Evolutionary conservation across 92 coral and sea anemone species (phyloP).

Genomic region (Epizoanthus rinbou): DNA sequence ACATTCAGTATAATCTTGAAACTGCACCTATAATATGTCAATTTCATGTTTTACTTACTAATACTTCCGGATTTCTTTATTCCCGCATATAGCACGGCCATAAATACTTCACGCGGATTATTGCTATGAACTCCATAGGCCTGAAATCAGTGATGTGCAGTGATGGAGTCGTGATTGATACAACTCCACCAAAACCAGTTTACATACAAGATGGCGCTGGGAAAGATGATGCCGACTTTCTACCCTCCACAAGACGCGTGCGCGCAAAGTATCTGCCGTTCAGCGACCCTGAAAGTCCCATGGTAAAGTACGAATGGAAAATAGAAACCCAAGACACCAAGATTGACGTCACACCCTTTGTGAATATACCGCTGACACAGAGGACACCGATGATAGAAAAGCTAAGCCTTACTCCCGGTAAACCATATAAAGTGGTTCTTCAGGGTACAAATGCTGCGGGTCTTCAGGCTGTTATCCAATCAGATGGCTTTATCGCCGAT

Average conservation of each 20-base stretch:
- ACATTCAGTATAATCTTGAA: no score
- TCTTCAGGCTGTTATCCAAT: slow-evolving; percentile 56
- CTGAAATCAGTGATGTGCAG: slow-evolving; percentile 90
- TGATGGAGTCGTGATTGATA: slow-evolving; percentile 88
- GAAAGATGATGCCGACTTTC: slow-evolving; percentile 64
- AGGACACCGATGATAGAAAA: slow-evolving; percentile 83
- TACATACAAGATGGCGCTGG: slow-evolving; percentile 78
- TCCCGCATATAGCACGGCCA: slow-evolving; percentile 51
- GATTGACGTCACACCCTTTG: slow-evolving; percentile 73
- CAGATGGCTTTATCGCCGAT: slow-evolving; percentile 85
- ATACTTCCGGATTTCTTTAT: not conserved
- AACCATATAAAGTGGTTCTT: slow-evolving; percentile 66
- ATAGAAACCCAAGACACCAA: slow-evolving; percentile 51
- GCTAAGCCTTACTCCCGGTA: slow-evolving; percentile 69
- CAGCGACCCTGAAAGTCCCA: slow-evolving; percentile 85
- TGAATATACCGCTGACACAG: slow-evolving; percentile 78
- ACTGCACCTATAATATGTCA: not conserved
- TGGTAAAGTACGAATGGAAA: slow-evolving; percentile 88
- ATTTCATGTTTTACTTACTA: not conserved
- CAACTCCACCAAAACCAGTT: slow-evolving; percentile 81
- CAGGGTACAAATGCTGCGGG: slow-evolving; percentile 96
- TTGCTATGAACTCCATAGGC: slow-evolving; percentile 73
- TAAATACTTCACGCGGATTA: slow-evolving; percentile 83
- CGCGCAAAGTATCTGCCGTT: slow-evolving; percentile 76
- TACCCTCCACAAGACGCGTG: slow-evolving; percentile 83